Evolutionary conservation across 2,888 invertebrate species (phyloP), one percentile per base, ranked within the genome.

Genomic region (Synanthedon myopaeformis): DNA sequence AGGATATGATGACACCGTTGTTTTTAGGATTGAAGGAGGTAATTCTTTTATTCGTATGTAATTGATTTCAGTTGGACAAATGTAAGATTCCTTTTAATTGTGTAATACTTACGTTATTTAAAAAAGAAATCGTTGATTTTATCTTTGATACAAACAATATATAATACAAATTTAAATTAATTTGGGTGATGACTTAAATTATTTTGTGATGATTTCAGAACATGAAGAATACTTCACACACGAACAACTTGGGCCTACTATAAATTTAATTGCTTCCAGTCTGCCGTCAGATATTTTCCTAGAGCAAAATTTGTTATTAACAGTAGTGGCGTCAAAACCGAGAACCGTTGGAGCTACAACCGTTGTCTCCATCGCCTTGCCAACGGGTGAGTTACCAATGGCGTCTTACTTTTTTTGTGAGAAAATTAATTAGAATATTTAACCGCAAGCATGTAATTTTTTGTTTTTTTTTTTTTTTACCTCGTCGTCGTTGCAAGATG

Each of bases 291-390:
- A 73, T 57, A 53, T 77, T 4, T 67, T 70, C 51, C 60, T 54
- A 51, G 62, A 61, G 53, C 64, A 65, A 51, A 67, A 61, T 4
- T 61, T 82, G 11, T 52, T 74, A 2, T 62, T 83, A 45, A 62
- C 70, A 12, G 53, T 82, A 55, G 59, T 59, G 45, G 82, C 77
- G 1, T 61, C 61, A 1, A 82, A 79, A 57, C 68, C 70, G 14
- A 68, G 76, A 54, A 79, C 81, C n/a, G 74, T 82, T 1, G 81
- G 78, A 3, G 82, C 78, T 3, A 73, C 59, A 42, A 67, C 83
- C 41, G 70, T 70, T 12, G 61, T 84, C 10, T 60, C 72, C 54
- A 67, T 85, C 57, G 58, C 63, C 52, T 68, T 83, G 51, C 82
- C 82, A 57, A 58, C 64, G 67, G 79, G 83, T 83, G 66, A 62